Percentiles rank a stretch among this genome's conserved stretches.
phyloP scores from a whole-genome alignment of 2,113 vertebrate species.

The Galbula dea region DNA sequence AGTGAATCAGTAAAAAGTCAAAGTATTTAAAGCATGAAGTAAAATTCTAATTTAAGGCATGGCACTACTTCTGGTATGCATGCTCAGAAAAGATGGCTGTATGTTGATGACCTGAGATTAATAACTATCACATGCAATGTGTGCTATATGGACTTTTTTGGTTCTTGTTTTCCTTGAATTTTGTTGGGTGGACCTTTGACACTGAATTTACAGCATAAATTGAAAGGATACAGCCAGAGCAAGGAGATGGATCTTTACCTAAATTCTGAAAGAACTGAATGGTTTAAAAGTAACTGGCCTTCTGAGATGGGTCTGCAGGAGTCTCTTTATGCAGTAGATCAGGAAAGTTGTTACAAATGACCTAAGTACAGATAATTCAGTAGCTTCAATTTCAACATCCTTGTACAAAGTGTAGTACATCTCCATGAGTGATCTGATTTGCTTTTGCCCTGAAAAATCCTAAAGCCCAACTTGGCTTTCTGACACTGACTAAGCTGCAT shows the following conservation, averaged over 20 bases:
- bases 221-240: background rate
- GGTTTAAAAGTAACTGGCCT: background rate
- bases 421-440: constrained; percentile 30
- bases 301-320: background rate
- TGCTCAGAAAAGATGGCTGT: background rate
- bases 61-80: background rate
- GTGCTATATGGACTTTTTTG: background rate
- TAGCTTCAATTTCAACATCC: constrained; percentile 9
- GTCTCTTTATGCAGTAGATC: background rate
- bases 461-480: constrained; percentile 55
- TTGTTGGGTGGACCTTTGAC: background rate
- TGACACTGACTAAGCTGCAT: constrained; percentile 29
- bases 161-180: constrained; percentile 11
- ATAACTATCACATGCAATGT: constrained; percentile 11
- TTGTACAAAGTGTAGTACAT: background rate
- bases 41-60: background rate
- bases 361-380: background rate
- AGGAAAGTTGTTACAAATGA: background rate
- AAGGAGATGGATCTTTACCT: background rate
- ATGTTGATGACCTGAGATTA: background rate
- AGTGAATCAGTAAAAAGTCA: background rate
- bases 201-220: background rate
- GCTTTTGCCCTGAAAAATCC: constrained; percentile 34
- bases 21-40: background rate
- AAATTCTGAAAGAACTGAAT: background rate